Evolutionary conservation across 2,888 invertebrate species (phyloP).

Genomic region (Micropterix aruncella): DNA sequence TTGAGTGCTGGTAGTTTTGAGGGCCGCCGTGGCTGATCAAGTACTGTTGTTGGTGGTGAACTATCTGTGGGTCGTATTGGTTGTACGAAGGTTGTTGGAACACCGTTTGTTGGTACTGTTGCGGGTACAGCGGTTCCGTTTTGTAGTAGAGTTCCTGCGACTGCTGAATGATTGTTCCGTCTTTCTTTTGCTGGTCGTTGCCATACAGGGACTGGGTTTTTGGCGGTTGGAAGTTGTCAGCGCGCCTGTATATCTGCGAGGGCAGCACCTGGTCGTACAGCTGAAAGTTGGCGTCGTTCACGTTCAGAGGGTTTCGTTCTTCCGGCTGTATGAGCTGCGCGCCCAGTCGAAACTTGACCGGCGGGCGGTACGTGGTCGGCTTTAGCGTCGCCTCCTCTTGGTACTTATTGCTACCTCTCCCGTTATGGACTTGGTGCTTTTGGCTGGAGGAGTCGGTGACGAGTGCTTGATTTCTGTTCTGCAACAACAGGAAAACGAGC

Average conservation of each 20-base stretch:
- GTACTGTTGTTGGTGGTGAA: constrained; percentile 13
- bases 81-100: background rate
- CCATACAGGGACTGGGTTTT: background rate
- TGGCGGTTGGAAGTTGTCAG: constrained; percentile 17
- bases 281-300: constrained; percentile 15
- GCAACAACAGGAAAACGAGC: constrained; percentile 23
- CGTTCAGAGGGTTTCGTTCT: constrained; percentile 9
- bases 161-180: constrained; percentile 12
- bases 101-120: background rate
- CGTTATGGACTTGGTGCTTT: constrained; percentile 8
- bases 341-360: constrained; percentile 16
- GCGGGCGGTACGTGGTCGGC: constrained; percentile 30
- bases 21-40: constrained; percentile 10
- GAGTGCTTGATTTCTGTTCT: constrained; percentile 36
- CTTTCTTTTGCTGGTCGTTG: constrained; percentile 1
- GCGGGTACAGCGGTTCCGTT: background rate
- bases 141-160: constrained; percentile 17
- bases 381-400: constrained; percentile 15
- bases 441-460: constrained; percentile 13
- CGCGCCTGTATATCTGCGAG: constrained; percentile 24
- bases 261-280: constrained; percentile 19
- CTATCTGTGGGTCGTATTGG: background rate
- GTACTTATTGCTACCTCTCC: constrained; percentile 6
- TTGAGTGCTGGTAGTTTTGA: constrained; percentile 12
- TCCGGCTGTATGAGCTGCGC: constrained; percentile 16